Base-by-base conservation (phyloP, 2,888 invertebrate species). In the Lepidocyrtinus sp. region DNA sequence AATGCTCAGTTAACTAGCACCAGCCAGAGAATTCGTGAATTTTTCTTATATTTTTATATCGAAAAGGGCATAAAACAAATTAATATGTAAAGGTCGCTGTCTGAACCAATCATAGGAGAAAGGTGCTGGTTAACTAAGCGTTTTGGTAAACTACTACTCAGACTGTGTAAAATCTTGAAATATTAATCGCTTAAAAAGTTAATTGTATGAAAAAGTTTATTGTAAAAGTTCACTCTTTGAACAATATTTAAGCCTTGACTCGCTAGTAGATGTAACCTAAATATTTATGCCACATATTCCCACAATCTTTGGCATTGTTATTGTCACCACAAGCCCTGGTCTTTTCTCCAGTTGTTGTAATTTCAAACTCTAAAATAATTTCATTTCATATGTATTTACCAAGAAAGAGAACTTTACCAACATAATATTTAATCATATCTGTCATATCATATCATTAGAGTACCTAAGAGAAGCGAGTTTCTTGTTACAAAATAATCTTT, bases 11-110 rank as follows among this genome's bases (percentile, higher is more conserved):
- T 74, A 80, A 80, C 69, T 80, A 70, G 79, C 79, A 80, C 74
- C 79, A 17, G 17, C n/a, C n/a, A 46, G 24, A 63, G 62, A 55
- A 68, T 59, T 68, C 55, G 68, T 65, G 78, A 78, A 67, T 80
- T 74, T 50, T 50, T 80, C 79, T 79, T 82, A 82, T 84, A 84
- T 84, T 84, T 84, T 84, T 84, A 84, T 84, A 84, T 82, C 70
- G 79, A 74, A 74, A 74, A 74, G 84, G 85, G 85, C 84, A 81
- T 82, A 82, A 75, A 83, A 82, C 78, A 70, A 74, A 81, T 69
- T 79, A 64, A 67, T 72, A 68, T 63, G 63, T 65, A 63, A 68
- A 68, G 85, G 85, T 85, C 84, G 84, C 84, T 84, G 85, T 83
- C 81, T 81, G 75, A 68, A 68, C 25, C 62, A 64, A 71, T 62